Evolutionary conservation across 2,888 invertebrate species (phyloP), one percentile per base, ranked within the genome.

Genomic region (Trichogramma dendrolimi): DNA sequence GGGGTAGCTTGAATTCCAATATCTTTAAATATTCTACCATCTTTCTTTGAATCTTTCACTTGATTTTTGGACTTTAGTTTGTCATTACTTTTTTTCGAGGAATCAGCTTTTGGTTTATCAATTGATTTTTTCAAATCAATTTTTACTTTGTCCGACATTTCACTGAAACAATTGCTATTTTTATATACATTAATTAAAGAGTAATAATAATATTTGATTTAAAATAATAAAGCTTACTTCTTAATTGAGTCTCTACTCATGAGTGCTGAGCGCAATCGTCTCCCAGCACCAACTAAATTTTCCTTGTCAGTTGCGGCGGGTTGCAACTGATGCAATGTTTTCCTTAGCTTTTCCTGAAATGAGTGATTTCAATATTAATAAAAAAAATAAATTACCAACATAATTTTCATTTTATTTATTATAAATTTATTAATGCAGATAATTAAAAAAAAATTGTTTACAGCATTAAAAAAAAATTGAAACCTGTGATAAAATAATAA

Each of bases 251-350:
- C 61, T 64, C 66, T 67, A 40, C 53, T 44, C 49, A 48, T 52
- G 47, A 10, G 41, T 46, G 55, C 58, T 38, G 61, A 62, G 44
- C 63, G 65, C 38, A 69, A 70, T 43, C 69, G 67, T 59, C 90
- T 85, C 70, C 90, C 89, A 70, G 85, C 86, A 46, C 80, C 80
- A 60, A 81, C 80, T 68, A 91, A 81, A 79, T 91, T 92, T 81
- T 92, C 91, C 75, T 88, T 88, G 72, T 89, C 88, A 54, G 82
- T 83, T 44, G 89, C 87, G 52, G 86, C 82, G 64, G 84, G 86
- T 77, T 92, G 91, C 66, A 92, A 78, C 41, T 87, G 85, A 80
- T 88, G 90, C n/a, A 92, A 81, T 14, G 48, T 11, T 79, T 86
- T 88, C 71, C 90, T 76, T 47, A 63, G 63, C 62, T 68, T 69